Evolutionary conservation across 2,888 invertebrate species (phyloP), one percentile per base, ranked within the genome.

Genomic region (Epiblema foenella): DNA sequence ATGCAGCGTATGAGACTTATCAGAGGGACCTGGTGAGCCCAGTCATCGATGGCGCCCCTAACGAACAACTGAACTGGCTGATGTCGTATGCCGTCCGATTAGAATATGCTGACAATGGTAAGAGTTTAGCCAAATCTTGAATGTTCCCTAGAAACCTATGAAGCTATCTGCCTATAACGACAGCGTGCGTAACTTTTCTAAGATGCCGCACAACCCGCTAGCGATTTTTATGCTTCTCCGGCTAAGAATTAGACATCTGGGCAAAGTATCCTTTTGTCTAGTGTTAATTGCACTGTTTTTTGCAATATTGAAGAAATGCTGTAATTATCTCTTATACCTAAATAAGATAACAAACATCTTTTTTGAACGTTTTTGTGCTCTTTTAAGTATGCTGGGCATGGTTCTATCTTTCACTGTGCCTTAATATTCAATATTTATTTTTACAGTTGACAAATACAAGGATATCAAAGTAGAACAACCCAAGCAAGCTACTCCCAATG

Each of bases 1-100:
- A 94, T 51, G 93, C 94, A 73, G 94, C 95, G 0, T 98, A 96
- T 83, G 88, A 94, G 37, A 94, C 95, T 78, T 99, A 98, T 85
- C 95, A 97, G 79, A 91, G 86, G 59, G 97, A 97, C 83, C 83
- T 98, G 54, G 95, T 95, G 0, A 97, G 97, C 87, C 98, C 98
- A 0, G 90, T 95, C 17, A 83, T 87, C 8, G 93, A 94, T 9
- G 91, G 94, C 0, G 91, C 94, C 4, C 90, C 93, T 10, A 79
- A 94, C 63, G 97, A 97, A 83, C 95, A 97, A 76, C 85, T 98
- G 0, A 97, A 98, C 77, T 98, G 98, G 98, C 87, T 99, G 20
- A 85, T 98, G 0, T 96, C 97, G 0, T 95, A 96, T 83, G 98
- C 98, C 33, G 94, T 98, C 8, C 94, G 97, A 84, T 93, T 97